Base-by-base conservation (phyloP, 2,797 vertebrate species). In the Hafferia zeledoni region DNA sequence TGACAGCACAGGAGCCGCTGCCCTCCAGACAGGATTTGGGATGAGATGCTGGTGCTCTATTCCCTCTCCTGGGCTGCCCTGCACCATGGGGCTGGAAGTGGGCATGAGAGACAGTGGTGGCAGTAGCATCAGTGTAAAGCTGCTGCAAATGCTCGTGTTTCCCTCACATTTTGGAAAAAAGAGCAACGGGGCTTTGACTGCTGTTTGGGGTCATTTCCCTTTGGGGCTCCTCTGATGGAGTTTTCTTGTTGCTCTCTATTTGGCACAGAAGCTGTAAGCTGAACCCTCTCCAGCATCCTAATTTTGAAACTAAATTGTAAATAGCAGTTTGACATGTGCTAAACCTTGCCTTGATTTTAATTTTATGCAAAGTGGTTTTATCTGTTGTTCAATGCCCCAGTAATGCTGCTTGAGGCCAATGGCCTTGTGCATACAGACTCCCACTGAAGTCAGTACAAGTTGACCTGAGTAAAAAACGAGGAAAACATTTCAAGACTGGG, bases 321-420 rank as follows among this genome's bases (percentile, higher is more conserved):
- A 59, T 52, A 82, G 15, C 50, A 69, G 35, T 79, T 78, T 76
- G 77, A 41, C 74, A 60, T 0, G 0, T 76, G 43, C 23, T 78
- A 46, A 86, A 81, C 55, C 55, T 94, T 87, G 56, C 30, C 64
- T 81, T 83, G 55, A 52, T 96, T 86, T 91, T 84, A 30, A 57
- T 90, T 93, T 86, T 22, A 33, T 46, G 74, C 47, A 24, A 87
- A 82, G 30, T 63, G 49, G 14, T 69, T 89, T 93, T 92, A 71
- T 83, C 61, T 96, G 92, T 83, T 27, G 55, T 75, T 87, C 87
- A 85, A n/a, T 69, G 59, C 39, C 27, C 43, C 46, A 69, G 15
- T 72, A 81, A 56, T 30, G 41, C 57, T 81, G 28, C 59, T 65
- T 55, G 79, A 83, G 37, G 65, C 33, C 59, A 63, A 18, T 19